Evolutionary conservation across 1,140 invertebrate genomes (phyloP).

Genomic region (Antheraea mylitta): DNA sequence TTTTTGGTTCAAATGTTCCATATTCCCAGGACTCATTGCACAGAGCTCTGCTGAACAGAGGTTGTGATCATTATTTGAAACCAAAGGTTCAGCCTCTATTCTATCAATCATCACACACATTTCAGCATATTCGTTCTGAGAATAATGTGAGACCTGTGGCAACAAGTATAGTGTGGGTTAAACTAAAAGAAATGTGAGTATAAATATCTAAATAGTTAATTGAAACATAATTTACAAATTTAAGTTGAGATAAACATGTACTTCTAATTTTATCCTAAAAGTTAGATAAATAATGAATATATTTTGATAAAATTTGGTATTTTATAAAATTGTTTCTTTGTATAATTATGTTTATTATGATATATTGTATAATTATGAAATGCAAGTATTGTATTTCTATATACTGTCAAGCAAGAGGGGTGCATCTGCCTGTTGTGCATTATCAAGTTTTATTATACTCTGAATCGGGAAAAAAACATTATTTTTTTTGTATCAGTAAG

Average conservation of each 20-base stretch:
- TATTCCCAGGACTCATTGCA: slow-evolving; percentile 82
- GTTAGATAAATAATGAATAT: too few relatives aligned
- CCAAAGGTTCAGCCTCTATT: slow-evolving; percentile 46
- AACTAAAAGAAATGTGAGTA: slow-evolving; percentile 38
- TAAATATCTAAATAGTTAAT: not conserved
- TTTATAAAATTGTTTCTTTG: too few relatives aligned
- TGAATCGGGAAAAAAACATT: too few relatives aligned
- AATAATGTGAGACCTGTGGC: slow-evolving; percentile 37
- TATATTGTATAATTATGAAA: too few relatives aligned
- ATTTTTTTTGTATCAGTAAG: too few relatives aligned
- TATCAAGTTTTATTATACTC: too few relatives aligned
- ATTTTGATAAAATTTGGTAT: too few relatives aligned
- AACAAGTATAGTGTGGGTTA: slow-evolving; percentile 52
- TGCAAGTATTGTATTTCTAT: too few relatives aligned
- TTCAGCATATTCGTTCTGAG: slow-evolving; percentile 44
- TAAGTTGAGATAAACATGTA: not conserved
- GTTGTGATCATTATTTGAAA: slow-evolving; percentile 19
- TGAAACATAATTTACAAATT: not conserved
- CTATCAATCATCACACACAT: slow-evolving; percentile 45
- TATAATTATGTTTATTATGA: too few relatives aligned
- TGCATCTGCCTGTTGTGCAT: too few relatives aligned
- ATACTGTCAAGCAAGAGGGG: too few relatives aligned
- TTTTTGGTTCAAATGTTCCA: slow-evolving; percentile 84
- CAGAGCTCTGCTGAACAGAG: slow-evolving; percentile 80
- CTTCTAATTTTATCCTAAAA: not conserved